These are phyloP conservation scores for Drosophila jambulina DNA, from an alignment of 1,140 invertebrate species.

Conservation along the genomic window DNA sequence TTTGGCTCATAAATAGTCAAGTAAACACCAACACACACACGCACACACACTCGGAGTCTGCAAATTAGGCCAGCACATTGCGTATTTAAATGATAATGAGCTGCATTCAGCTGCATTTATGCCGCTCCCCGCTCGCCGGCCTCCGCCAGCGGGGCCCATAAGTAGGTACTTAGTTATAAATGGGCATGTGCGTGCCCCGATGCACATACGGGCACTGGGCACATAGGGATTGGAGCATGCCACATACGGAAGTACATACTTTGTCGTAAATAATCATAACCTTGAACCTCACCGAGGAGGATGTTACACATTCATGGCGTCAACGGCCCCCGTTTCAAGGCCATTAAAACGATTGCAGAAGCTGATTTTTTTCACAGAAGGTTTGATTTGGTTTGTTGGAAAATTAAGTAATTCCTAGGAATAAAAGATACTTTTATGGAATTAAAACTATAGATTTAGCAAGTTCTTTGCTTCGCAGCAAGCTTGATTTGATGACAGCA, in stretches of 20 bases:
- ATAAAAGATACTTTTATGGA: not conserved
- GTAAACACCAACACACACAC: constrained; percentile 35
- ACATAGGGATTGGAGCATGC: constrained; percentile 3
- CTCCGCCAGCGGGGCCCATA: constrained; percentile 24
- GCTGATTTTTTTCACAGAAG: constrained; percentile 6
- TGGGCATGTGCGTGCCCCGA: constrained; percentile 32
- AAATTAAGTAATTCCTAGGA: not conserved
- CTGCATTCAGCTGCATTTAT: constrained; percentile 67
- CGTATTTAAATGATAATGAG: constrained; percentile 82
- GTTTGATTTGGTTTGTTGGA: not conserved
- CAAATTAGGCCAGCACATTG: constrained; percentile 77
- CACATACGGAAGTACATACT: constrained; percentile 36
- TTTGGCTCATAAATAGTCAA: constrained; percentile 57
- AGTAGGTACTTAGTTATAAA: constrained; percentile 53
- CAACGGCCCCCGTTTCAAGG: constrained; percentile 30
- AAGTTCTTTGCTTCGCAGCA: not conserved
- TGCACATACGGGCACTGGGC: constrained; percentile 5
- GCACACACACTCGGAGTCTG: constrained; percentile 18
- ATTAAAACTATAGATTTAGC: not conserved
- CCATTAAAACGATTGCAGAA: constrained; percentile 17
- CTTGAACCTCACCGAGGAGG: constrained; percentile 47
- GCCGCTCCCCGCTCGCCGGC: constrained; percentile 19
- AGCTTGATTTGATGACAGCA: not conserved
- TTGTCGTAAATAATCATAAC: constrained; percentile 55
- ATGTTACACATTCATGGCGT: constrained; percentile 49